Evolutionary conservation across 2,113 vertebrate genomes (phyloP).

Genomic region (Equus przewalskii): DNA sequence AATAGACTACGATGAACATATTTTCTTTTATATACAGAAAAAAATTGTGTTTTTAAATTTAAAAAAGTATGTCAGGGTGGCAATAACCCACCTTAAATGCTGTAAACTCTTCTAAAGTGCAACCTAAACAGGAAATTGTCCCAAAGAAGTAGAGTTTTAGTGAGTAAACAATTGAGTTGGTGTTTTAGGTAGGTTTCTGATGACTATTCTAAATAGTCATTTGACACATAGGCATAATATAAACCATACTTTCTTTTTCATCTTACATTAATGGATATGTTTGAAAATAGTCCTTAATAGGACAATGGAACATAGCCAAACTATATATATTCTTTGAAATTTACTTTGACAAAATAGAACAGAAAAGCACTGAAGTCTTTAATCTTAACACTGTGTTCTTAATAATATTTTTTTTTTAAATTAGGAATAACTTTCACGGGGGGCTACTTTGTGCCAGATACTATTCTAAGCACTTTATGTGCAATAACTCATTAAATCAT

Average conservation of each 20-base stretch:
- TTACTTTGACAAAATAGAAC: slow-evolving; percentile 43
- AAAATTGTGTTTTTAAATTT: slow-evolving; percentile 39
- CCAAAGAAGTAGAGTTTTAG: neutral
- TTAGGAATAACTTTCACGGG: neutral
- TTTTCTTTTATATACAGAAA: neutral
- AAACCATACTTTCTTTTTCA: slow-evolving; percentile 32
- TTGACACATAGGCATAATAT: neutral
- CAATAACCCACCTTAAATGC: neutral
- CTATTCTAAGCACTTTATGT: neutral
- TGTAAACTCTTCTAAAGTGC: neutral
- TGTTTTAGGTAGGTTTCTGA: slow-evolving; percentile 39
- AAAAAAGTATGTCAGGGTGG: neutral
- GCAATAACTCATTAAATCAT: slow-evolving; percentile 45
- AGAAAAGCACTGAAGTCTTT: neutral
- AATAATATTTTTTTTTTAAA: neutral
- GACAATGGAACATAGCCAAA: neutral
- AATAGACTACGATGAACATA: neutral
- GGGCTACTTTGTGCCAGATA: slow-evolving; percentile 6
- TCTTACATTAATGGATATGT: slow-evolving; percentile 25
- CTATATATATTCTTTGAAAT: neutral
- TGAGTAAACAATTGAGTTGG: neutral
- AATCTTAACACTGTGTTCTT: slow-evolving; percentile 21
- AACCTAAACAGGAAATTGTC: neutral
- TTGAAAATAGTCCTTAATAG: slow-evolving; percentile 26
- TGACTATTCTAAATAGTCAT: slow-evolving; percentile 43